These are phyloP conservation scores for Epinephelus moara DNA, from an alignment of 2,113 vertebrate genomes.

Conservation along the genomic window DNA sequence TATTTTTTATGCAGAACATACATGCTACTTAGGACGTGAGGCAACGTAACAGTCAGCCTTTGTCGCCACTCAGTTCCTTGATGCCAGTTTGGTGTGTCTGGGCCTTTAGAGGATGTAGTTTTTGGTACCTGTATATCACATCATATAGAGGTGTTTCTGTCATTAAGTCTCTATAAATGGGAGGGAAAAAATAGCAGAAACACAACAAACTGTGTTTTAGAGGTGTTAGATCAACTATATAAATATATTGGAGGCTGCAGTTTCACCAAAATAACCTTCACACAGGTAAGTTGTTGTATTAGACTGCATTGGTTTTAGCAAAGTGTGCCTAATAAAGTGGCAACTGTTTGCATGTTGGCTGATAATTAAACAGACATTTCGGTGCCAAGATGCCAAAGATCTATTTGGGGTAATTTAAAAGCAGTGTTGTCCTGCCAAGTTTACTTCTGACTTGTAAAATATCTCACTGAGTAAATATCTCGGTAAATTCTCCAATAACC, in stretches of 20 bases:
- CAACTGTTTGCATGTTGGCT: neutral
- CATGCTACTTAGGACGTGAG: too few relatives aligned
- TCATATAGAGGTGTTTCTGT: neutral
- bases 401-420: neutral
- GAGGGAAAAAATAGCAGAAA: neutral
- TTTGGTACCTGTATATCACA: neutral
- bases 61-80: too few relatives aligned
- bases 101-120: neutral
- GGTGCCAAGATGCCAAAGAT: neutral
- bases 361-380: neutral
- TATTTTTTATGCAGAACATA: too few relatives aligned
- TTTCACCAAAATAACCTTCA: neutral
- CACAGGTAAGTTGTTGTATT: neutral
- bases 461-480: neutral
- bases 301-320: neutral
- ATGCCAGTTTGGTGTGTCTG: too few relatives aligned
- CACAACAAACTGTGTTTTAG: too few relatives aligned
- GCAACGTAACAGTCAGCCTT: too few relatives aligned
- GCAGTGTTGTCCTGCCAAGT: neutral
- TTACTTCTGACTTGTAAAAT: slow-evolving; percentile 4
- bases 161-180: neutral
- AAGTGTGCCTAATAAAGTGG: neutral
- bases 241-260: too few relatives aligned
- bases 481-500: neutral
- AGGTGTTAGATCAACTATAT: too few relatives aligned